Evolutionary conservation across 1,140 invertebrate genomes (phyloP).

Genomic region (Nephila pilipes): DNA sequence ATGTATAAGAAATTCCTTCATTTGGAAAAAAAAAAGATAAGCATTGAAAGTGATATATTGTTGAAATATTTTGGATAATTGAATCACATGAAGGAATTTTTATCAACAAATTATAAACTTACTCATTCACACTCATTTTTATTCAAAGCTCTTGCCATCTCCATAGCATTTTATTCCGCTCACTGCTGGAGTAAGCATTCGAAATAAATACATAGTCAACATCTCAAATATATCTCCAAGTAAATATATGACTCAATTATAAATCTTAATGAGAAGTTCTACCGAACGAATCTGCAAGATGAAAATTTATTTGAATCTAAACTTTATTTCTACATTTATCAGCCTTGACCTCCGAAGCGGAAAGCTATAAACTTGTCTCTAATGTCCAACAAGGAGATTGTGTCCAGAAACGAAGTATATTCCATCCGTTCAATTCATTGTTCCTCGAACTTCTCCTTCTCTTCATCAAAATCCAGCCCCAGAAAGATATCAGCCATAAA

Average conservation of each 20-base stretch:
- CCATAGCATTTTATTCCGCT: too few species aligned
- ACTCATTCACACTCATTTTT: too few species aligned
- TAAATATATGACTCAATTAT: neutral
- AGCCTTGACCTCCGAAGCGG: neutral
- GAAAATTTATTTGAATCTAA: slow-evolving; percentile 20
- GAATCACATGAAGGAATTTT: too few species aligned
- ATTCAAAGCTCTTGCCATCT: too few species aligned
- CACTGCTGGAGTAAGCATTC: neutral
- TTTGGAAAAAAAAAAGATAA: too few species aligned
- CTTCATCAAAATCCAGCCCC: neutral
- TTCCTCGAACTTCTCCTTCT: neutral
- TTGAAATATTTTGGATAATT: too few species aligned
- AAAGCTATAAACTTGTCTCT: slow-evolving; percentile 21
- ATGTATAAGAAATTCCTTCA: too few species aligned
- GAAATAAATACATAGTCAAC: neutral
- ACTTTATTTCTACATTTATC: slow-evolving; percentile 46
- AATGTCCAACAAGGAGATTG: slow-evolving; percentile 36
- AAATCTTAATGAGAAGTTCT: neutral
- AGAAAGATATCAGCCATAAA: slow-evolving; percentile 67
- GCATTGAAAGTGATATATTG: too few species aligned
- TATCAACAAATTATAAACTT: too few species aligned
- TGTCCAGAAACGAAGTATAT: neutral
- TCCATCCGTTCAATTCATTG: slow-evolving; percentile 42
- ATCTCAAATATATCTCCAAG: neutral
- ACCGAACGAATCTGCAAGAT: neutral